Percentiles rank a stretch among this genome's conserved stretches.
Evolutionary conservation across 2,888 invertebrate genomes (phyloP).

Genomic region (Xanthia icteritia): DNA sequence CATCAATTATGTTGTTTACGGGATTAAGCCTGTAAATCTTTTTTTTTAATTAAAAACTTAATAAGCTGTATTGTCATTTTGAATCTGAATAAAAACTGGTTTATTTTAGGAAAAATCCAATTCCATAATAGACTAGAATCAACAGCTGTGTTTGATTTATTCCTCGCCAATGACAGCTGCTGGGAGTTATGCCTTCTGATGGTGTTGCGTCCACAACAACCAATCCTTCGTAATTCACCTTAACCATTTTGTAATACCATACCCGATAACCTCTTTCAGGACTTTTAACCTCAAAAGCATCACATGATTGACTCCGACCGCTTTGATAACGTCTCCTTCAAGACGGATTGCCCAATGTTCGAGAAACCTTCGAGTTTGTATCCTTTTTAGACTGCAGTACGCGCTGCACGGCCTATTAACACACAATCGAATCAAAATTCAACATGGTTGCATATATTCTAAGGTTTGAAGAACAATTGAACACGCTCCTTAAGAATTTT

Average conservation of each 20-base stretch:
- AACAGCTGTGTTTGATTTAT: neutral
- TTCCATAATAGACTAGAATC: neutral
- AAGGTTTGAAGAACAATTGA: constrained; percentile 40
- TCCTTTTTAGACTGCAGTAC: constrained; percentile 43
- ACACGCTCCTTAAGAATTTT: constrained; percentile 23
- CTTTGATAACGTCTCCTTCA: constrained; percentile 22
- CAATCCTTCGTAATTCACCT: neutral
- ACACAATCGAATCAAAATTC: constrained; percentile 56
- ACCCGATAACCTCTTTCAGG: constrained; percentile 7
- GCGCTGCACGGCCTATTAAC: constrained; percentile 51
- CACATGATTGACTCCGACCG: constrained; percentile 24
- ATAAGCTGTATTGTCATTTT: neutral
- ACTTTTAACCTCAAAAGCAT: constrained; percentile 31
- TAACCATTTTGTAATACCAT: neutral
- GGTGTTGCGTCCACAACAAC: neutral
- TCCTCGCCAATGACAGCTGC: no score
- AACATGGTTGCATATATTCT: constrained; percentile 36
- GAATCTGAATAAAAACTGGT: neutral
- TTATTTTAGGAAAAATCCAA: neutral
- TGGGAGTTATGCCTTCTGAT: neutral
- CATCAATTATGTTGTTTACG: neutral
- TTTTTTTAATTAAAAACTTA: neutral
- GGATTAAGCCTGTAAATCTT: neutral
- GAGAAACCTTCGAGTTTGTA: constrained; percentile 37
- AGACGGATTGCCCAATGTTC: constrained; percentile 34